These are phyloP conservation scores for silkworm (Bombyx mori) DNA, from an alignment of 1,140 invertebrate species.

Conservation along the genomic window DNA sequence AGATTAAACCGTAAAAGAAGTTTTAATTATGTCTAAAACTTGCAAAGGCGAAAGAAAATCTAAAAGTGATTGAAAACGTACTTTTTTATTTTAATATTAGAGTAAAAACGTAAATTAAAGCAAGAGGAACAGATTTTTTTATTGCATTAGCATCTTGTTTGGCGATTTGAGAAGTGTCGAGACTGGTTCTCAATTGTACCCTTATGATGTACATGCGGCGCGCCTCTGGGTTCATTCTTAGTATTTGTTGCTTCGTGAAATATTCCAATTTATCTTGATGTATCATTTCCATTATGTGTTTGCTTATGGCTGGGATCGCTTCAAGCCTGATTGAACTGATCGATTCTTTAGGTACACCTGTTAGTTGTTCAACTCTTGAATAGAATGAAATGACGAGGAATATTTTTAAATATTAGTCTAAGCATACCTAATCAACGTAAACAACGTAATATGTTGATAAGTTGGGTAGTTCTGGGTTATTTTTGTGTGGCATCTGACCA, in stretches of 20 bases:
- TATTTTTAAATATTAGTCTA: too few species aligned
- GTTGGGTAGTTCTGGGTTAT: too few species aligned
- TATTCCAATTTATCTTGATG: conserved; percentile 41
- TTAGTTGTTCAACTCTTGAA: too few species aligned
- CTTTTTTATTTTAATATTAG: too few species aligned
- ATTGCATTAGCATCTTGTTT: conserved; percentile 4
- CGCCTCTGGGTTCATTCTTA: conserved; percentile 45
- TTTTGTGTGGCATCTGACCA: too few species aligned
- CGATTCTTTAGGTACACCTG: conserved; percentile 39
- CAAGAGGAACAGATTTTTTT: conserved; percentile 6
- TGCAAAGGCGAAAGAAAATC: too few species aligned
- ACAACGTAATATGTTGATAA: too few species aligned
- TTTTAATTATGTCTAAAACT: too few species aligned
- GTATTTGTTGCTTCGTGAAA: conserved; percentile 55
- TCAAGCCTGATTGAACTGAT: conserved; percentile 51
- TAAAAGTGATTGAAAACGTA: too few species aligned
- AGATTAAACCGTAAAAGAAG: too few species aligned
- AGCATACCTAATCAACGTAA: too few species aligned
- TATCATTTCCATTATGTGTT: conserved; percentile 43
- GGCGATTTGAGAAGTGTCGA: conserved; percentile 42
- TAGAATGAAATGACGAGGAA: too few species aligned
- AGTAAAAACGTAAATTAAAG: conserved; percentile 3
- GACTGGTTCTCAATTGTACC: conserved; percentile 44
- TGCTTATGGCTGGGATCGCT: conserved; percentile 44
- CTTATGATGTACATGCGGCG: conserved; percentile 51